Base-by-base conservation (phyloP, 2,113 vertebrate species). In the Solenodon paradoxus region DNA sequence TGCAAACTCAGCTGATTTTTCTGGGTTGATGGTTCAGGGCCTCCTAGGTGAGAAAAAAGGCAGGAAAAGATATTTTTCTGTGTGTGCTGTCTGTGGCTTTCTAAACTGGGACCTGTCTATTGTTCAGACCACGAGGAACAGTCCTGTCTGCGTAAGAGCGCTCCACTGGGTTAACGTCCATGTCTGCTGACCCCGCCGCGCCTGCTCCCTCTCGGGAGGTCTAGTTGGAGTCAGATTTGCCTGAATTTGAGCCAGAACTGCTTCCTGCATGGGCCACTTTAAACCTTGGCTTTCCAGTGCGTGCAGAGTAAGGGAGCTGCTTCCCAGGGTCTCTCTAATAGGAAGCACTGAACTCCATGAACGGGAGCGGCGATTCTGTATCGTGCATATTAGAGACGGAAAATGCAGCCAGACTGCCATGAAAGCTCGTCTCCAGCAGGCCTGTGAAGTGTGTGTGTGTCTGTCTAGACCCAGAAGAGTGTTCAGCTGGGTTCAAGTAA, bases 41-140 rank as follows among this genome's bases (percentile, higher is more conserved):
- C 49, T 77, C 82, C 77, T 66, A 83, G 90, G 93, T 68, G 53
- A 95, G 64, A 68, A 94, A 89, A 94, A 92, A 95, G n/a, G 42
- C 85, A 26, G 77, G 5, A 9, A 91, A 94, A 95, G 95, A 95
- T 19, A 53, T n/a, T n/a, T n/a, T n/a, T n/a, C 81, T 4, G 45
- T 1, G 0, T 17, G 3, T 96, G 90, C 90, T 97, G 64, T 28
- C 28, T 51, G 28, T 71, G 69, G 38, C 45, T 40, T 66, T 68
- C n/a, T 57, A 38, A 92, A 51, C 15, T 17, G 28, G 66, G 96
- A 53, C n/a, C 1, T 7, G 3, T 82, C n/a, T 68, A 17, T 84
- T 95, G 88, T 95, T 51, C 28, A 71, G 72, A 72, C 9, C 5
- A 0, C 7, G 8, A 49, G 80, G 55, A 51, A 45, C 38, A n/a